Evolutionary conservation across 1,140 invertebrate genomes (phyloP), one percentile per base, ranked within the genome.

Genomic region (Saccostrea glomerata): DNA sequence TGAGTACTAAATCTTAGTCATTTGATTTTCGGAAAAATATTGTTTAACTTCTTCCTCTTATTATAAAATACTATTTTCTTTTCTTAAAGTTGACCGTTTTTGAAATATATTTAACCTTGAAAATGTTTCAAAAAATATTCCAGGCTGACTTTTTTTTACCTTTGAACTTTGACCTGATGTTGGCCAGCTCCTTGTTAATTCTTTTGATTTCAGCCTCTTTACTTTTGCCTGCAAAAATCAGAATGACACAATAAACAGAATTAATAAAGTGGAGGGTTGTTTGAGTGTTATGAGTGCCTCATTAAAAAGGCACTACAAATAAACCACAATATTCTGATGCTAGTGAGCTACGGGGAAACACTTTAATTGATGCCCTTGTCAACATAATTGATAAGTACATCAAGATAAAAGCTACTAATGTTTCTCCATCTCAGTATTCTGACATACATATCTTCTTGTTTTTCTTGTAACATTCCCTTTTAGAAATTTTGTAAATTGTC

Each of bases 131-230:
- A 36, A 36, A 36, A 36, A 9, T 47, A 47, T 47, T 47, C 47
- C 47, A 7, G 9, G 47, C 47, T 47, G 47, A 47, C 47, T 47
- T 36, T 73, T 30, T 56, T 86, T 92, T 90, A 95, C 96, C 98
- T 97, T 99, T 99, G 94, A 99, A 99, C 96, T 99, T 99, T 93
- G 98, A 99, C 90, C 99, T 96, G 95, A 99, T 99, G 95, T 99
- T 99, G 73, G 99, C 99, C 93, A 99, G 95, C 96, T 99, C 99
- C 95, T 99, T 99, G 95, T 99, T 99, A 95, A 99, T 99, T 94
- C 99, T 97, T 95, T 99, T 99, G 91, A 99, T 98, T 96, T 99
- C 99, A 55, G 99, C 99, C 96, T 99, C 99, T 97, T 99, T 99
- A 95, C 99, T 99, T 97, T 99, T 99, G 95, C 98, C 98, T 98